A percentile compares a stretch with the other conserved stretches of the same genome.
Conservation (phyloP, 2,113 vertebrate species). For the Psilopogon haemacephalus region DNA sequence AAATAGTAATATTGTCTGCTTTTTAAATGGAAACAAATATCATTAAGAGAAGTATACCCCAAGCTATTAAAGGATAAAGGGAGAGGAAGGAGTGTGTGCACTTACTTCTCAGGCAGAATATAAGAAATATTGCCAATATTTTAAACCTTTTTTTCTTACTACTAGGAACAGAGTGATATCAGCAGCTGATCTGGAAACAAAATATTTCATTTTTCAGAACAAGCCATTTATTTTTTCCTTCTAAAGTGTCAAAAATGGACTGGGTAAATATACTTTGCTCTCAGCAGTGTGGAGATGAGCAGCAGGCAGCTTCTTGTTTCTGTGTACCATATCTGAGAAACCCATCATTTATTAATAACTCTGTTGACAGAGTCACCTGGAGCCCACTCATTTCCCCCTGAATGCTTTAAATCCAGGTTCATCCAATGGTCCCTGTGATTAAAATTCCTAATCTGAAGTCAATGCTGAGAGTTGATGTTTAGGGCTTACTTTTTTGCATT, state of each 20-base stretch:
- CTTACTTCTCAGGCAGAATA: not conserved
- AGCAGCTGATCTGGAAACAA: not conserved
- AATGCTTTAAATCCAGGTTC: not conserved
- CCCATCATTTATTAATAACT: slow-evolving; percentile 19
- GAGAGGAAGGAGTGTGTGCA: not conserved
- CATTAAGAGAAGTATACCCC: not conserved
- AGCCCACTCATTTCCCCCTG: not conserved
- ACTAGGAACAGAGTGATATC: not conserved
- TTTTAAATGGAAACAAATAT: not conserved
- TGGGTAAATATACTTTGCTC: slow-evolving; percentile 34
- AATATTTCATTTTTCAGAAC: not conserved
- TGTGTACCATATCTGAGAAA: not conserved
- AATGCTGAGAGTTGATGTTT: not conserved
- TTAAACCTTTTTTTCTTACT: not conserved
- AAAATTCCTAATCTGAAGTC: not conserved
- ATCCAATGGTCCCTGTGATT: not conserved
- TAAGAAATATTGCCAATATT: slow-evolving; percentile 11
- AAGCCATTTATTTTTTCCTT: not conserved
- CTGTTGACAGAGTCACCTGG: not conserved
- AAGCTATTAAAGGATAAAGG: not conserved
- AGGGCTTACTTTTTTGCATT: not conserved
- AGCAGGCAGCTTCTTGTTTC: slow-evolving; percentile 19
- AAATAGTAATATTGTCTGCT: not conserved
- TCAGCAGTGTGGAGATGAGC: slow-evolving; percentile 8
- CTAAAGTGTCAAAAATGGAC: not conserved